Conservation (phyloP, 2,113 vertebrate genomes). For the Sinocyclocheilus rhinocerous region DNA sequence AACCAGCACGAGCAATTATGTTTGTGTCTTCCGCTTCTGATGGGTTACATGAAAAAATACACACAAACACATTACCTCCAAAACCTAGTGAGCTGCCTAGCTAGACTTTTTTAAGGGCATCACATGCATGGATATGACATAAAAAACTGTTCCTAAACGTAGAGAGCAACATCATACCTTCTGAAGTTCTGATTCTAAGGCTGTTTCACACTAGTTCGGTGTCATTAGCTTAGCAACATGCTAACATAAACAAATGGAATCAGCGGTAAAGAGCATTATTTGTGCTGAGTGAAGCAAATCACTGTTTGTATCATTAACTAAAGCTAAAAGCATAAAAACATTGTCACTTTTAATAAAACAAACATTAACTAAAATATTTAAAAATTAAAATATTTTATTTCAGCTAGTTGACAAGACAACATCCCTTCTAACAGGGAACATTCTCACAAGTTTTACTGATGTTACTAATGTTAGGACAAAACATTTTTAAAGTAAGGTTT, state of each 20-base stretch:
- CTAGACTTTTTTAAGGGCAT: not conserved
- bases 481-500: too few relatives aligned
- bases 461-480: too few relatives aligned
- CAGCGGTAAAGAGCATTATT: not conserved
- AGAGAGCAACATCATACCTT: not conserved
- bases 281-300: not conserved
- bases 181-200: not conserved
- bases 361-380: too few relatives aligned
- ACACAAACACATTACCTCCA: not conserved
- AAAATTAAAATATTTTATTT: too few relatives aligned
- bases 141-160: not conserved
- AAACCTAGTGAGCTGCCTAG: not conserved
- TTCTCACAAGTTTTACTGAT: too few relatives aligned
- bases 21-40: not conserved
- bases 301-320: not conserved
- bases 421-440: too few relatives aligned
- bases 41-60: not conserved
- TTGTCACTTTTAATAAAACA: too few relatives aligned
- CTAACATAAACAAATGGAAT: not conserved
- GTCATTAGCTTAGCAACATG: not conserved
- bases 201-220: not conserved
- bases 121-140: not conserved
- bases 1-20: conserved; percentile 1
- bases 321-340: not conserved
- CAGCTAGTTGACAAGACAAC: too few relatives aligned